Evolutionary conservation across 2,888 invertebrate species (phyloP).

Genomic region (Caenorhabditis sp.): DNA sequence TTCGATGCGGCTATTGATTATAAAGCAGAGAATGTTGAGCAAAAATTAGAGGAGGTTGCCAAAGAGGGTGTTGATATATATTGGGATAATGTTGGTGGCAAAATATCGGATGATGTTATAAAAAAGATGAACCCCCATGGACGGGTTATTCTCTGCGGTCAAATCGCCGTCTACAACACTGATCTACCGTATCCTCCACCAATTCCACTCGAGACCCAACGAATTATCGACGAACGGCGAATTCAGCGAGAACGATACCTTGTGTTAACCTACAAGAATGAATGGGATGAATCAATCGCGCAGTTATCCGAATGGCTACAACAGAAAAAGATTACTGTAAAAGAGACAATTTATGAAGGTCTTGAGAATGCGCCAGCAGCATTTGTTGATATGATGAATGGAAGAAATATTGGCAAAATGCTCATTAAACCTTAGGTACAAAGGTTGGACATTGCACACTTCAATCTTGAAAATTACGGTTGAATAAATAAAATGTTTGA

Average conservation of each 20-base stretch:
- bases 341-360: conserved; percentile 71
- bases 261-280: conserved; percentile 70
- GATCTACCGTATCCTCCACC: conserved; percentile 72
- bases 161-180: conserved; percentile 72
- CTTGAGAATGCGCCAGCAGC: conserved; percentile 70
- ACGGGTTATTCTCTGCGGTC: conserved; percentile 72
- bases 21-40: conserved; percentile 62
- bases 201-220: conserved; percentile 62
- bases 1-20: conserved; percentile 72
- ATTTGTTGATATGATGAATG: conserved; percentile 72
- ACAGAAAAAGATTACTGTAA: conserved; percentile 61
- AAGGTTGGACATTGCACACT: too few relatives aligned
- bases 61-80: conserved; percentile 72
- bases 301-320: conserved; percentile 68
- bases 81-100: conserved; percentile 73
- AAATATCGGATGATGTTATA: conserved; percentile 49
- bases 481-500: neutral
- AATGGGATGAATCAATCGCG: conserved; percentile 67
- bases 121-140: conserved; percentile 69
- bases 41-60: conserved; percentile 64
- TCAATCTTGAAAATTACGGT: too few relatives aligned
- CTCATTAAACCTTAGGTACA: conserved; percentile 57
- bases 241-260: conserved; percentile 72
- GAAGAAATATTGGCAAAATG: conserved; percentile 72
- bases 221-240: conserved; percentile 49